Percentiles rank a stretch among this genome's conserved stretches.
phyloP scores from a whole-genome alignment of 2,888 invertebrate genomes.

The Amphipoea lucens region DNA sequence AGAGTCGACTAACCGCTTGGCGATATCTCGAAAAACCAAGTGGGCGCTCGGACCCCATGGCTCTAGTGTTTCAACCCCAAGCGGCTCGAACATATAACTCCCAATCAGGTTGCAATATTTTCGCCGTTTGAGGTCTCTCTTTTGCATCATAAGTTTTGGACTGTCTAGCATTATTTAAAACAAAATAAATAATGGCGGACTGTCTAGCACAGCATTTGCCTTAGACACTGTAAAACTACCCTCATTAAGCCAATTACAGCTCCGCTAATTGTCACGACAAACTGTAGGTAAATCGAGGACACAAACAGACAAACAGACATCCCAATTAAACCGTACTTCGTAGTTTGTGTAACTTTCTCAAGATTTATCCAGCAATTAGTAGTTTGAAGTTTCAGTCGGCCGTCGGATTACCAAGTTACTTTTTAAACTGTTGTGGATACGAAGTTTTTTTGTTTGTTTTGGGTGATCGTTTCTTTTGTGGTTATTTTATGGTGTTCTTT shows the following conservation, averaged over 20 bases:
- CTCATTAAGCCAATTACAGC: constrained; percentile 57
- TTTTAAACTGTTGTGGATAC: constrained; percentile 51
- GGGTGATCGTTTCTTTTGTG: not conserved
- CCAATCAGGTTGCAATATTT: too few relatives aligned
- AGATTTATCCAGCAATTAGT: constrained; percentile 77
- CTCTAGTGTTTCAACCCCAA: too few relatives aligned
- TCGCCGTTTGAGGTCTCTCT: too few relatives aligned
- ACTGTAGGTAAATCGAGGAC: constrained; percentile 37
- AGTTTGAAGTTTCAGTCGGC: constrained; percentile 64
- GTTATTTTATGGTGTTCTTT: not conserved
- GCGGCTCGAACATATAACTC: too few relatives aligned
- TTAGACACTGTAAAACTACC: not conserved
- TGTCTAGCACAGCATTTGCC: not conserved
- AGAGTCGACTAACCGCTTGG: too few relatives aligned
- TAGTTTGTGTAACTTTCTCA: constrained; percentile 66
- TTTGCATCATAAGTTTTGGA: not conserved
- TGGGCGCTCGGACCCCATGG: too few relatives aligned
- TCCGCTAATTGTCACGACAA: constrained; percentile 43
- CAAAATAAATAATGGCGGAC: not conserved
- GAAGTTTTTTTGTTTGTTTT: constrained; percentile 24
- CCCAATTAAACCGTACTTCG: constrained; percentile 72
- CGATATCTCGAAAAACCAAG: too few relatives aligned
- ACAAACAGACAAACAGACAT: constrained; percentile 58
- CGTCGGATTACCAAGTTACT: constrained; percentile 61
- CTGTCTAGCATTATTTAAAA: not conserved